These are phyloP conservation scores for Panthera tigris DNA, from an alignment of 2,113 vertebrate species.

Conservation along the genomic window DNA sequence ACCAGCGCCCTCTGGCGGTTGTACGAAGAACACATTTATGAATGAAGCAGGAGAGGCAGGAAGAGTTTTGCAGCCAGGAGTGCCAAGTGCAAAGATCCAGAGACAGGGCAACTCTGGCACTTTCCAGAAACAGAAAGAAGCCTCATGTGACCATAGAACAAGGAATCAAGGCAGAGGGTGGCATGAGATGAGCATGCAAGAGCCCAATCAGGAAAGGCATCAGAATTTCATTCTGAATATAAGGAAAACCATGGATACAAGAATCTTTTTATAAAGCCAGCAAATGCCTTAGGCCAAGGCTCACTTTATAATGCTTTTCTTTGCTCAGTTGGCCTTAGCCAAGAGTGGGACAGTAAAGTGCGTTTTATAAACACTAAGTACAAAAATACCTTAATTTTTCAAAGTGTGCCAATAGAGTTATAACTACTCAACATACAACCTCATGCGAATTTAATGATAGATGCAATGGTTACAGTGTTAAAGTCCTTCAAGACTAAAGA, in stretches of 20 bases:
- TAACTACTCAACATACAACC: constrained; percentile 66
- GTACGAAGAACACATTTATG: background rate
- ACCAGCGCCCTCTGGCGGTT: constrained; percentile 23
- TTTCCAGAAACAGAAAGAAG: background rate
- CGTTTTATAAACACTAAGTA: background rate
- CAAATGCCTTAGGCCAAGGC: fast-evolving
- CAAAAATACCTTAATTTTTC: constrained; percentile 41
- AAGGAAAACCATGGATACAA: background rate
- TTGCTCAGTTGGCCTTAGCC: background rate
- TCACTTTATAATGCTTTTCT: background rate
- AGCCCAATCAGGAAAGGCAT: background rate
- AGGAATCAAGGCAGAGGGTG: background rate
- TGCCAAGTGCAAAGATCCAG: fast-evolving
- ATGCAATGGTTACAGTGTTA: constrained; percentile 58
- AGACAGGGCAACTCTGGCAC: background rate
- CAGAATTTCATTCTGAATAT: background rate
- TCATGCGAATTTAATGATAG: constrained; percentile 70
- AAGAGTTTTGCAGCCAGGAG: background rate
- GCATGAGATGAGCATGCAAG: background rate
- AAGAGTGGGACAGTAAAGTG: background rate
- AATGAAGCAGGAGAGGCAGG: background rate
- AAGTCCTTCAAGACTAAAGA: constrained; percentile 56
- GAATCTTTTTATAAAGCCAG: background rate
- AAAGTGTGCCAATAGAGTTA: constrained; percentile 66
- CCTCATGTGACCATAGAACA: fast-evolving